A percentile compares a stretch with the other conserved stretches of the same genome.
Evolutionary conservation across 2,888 invertebrate genomes (phyloP).

Genomic region (Stenodema calcarata): DNA sequence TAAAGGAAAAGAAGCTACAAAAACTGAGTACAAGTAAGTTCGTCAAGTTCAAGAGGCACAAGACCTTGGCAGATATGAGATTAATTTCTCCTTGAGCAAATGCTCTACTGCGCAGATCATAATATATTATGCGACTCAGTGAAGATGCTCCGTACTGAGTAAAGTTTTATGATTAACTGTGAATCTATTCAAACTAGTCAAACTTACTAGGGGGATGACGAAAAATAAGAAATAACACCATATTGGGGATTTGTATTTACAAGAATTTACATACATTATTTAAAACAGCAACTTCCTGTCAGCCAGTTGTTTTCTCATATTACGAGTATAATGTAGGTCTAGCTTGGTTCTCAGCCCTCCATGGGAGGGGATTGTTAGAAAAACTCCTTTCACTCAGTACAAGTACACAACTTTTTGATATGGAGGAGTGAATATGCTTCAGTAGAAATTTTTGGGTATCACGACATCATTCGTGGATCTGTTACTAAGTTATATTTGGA

Average conservation of each 20-base stretch:
- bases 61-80: no score
- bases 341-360: background rate
- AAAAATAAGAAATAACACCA: background rate
- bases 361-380: background rate
- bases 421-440: background rate
- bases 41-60: no score
- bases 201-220: no score
- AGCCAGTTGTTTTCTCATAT: background rate
- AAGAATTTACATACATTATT: constrained; percentile 38
- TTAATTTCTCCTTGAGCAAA: no score
- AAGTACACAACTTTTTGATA: background rate
- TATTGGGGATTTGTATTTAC: constrained; percentile 20
- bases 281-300: background rate
- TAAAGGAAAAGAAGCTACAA: no score
- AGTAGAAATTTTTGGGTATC: background rate
- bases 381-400: background rate
- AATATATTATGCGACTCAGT: no score
- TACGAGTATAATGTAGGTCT: background rate
- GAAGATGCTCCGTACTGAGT: no score
- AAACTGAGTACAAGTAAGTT: no score
- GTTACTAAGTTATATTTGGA: background rate
- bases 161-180: no score
- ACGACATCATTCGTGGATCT: background rate
- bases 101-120: no score
- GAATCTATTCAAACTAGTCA: no score